Percentiles rank a stretch among this genome's conserved stretches.
Conservation (phyloP, 2,113 vertebrate genomes). For the Poeciliopsis occidentalis region DNA sequence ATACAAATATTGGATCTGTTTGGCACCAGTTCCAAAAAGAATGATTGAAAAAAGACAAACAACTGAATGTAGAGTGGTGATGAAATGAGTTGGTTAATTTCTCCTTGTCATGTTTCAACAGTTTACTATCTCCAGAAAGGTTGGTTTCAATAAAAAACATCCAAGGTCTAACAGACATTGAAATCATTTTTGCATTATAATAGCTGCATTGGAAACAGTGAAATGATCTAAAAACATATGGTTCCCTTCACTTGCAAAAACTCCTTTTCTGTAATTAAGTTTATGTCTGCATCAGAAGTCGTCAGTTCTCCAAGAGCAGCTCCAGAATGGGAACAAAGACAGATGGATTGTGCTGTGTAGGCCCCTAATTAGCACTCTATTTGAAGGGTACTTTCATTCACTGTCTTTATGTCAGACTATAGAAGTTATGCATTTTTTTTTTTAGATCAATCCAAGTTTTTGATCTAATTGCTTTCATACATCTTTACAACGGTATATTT, state of each 20-base stretch:
- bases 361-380: conserved; percentile 37
- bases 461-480: not conserved
- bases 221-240: conserved; percentile 15
- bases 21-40: not conserved
- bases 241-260: conserved; percentile 7
- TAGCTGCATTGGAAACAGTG: conserved; percentile 5
- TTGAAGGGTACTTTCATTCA: conserved; percentile 9
- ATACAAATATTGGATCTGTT: not conserved
- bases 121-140: not conserved
- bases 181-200: fast-evolving
- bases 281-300: conserved; percentile 7
- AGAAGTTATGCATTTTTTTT: conserved; percentile 22
- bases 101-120: not conserved
- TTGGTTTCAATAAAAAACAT: conserved; percentile 16
- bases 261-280: conserved; percentile 14
- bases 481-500: conserved; percentile 1
- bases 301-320: conserved; percentile 12
- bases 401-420: conserved; percentile 9
- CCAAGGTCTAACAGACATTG: conserved; percentile 13
- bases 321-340: conserved; percentile 24
- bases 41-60: not conserved
- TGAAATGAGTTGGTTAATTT: not conserved
- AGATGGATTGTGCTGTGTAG: conserved; percentile 3
- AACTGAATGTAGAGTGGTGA: not conserved
- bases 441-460: conserved; percentile 7